These are phyloP conservation scores for Podarcis raffonei DNA, from an alignment of 2,113 vertebrate species.

Conservation along the genomic window DNA sequence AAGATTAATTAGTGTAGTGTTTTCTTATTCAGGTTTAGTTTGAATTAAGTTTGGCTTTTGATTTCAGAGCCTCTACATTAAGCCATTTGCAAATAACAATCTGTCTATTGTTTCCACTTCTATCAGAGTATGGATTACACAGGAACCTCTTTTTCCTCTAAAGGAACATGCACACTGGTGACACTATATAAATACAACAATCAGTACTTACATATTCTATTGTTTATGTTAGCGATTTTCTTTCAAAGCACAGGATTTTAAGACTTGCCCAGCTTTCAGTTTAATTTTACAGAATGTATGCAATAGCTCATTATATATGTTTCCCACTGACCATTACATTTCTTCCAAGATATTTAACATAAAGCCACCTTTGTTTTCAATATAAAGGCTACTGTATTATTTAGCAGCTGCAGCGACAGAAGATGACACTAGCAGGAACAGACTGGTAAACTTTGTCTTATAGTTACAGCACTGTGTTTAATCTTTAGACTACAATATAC, in stretches of 20 bases:
- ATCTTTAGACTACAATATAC: constrained; percentile 67
- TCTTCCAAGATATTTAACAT: constrained; percentile 60
- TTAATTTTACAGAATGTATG: constrained; percentile 55
- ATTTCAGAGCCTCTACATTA: neutral
- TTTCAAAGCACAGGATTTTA: neutral
- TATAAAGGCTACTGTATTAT: constrained; percentile 79
- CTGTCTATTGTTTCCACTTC: neutral
- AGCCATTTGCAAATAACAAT: neutral
- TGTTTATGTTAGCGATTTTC: neutral
- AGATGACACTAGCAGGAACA: constrained; percentile 79
- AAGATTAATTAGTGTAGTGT: too few species aligned
- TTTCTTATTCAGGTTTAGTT: neutral
- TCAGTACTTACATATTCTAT: neutral
- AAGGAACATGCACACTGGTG: neutral
- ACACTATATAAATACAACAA: neutral
- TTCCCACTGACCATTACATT: constrained; percentile 71
- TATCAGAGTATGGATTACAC: neutral
- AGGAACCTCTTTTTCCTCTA: neutral
- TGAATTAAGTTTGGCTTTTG: neutral
- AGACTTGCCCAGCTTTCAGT: neutral
- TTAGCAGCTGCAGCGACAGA: constrained; percentile 83
- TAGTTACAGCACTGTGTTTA: constrained; percentile 62
- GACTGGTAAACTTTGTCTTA: constrained; percentile 71
- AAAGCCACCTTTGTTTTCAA: constrained; percentile 77
- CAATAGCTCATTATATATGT: constrained; percentile 62